These are phyloP conservation scores for Galeopterus variegatus DNA, from an alignment of 2,113 vertebrate species.

Conservation along the genomic window DNA sequence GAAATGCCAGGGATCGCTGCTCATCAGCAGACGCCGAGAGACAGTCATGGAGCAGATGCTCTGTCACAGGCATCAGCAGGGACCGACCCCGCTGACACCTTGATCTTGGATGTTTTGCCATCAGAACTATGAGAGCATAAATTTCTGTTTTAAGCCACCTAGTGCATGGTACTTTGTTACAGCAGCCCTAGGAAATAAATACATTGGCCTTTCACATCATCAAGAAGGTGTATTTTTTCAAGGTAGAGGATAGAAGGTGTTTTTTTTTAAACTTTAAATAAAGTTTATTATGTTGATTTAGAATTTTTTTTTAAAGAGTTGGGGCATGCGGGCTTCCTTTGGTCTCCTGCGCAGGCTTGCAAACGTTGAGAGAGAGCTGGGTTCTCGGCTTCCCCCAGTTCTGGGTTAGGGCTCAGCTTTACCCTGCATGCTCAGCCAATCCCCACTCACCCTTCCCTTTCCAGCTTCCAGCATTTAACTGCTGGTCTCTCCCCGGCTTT, in stretches of 20 bases:
- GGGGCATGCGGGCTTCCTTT: background rate
- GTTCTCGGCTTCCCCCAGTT: accelerated
- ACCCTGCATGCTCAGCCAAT: accelerated
- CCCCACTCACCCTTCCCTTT: accelerated
- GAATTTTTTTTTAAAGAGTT: background rate
- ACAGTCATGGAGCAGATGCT: background rate
- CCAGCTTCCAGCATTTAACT: background rate
- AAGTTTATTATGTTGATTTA: background rate
- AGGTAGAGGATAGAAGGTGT: background rate
- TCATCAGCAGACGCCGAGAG: background rate
- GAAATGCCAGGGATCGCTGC: accelerated
- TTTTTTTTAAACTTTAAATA: background rate
- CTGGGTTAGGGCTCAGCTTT: background rate
- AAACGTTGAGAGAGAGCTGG: accelerated
- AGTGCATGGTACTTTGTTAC: background rate
- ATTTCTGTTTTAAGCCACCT: too few species aligned
- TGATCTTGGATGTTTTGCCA: background rate
- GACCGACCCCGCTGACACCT: background rate
- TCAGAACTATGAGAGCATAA: background rate
- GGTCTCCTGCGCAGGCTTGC: background rate
- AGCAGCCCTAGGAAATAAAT: background rate
- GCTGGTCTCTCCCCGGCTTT: accelerated
- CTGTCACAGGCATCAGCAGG: background rate
- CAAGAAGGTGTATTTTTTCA: background rate
- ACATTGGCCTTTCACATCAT: background rate